phyloP scores from a whole-genome alignment of 2,797 vertebrate species.

The Synaphobranchus kaupii region DNA sequence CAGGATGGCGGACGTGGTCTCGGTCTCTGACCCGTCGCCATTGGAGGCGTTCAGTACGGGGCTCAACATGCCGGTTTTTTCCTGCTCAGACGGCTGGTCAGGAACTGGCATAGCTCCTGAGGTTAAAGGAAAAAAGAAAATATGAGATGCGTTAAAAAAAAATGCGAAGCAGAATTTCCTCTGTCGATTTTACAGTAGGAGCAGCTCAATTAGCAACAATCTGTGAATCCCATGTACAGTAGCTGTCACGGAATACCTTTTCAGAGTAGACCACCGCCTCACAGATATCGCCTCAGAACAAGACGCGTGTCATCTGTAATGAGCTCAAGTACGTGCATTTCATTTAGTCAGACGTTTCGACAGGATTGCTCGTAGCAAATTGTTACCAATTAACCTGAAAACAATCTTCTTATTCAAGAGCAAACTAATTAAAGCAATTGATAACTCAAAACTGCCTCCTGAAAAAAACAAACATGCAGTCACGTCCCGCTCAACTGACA shows the following conservation, averaged over 20 bases:
- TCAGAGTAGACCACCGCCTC: not conserved
- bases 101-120: constrained; percentile 94
- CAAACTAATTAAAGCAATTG: not conserved
- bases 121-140: constrained; percentile 43
- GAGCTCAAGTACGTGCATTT: not conserved
- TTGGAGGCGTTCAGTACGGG: constrained; percentile 93
- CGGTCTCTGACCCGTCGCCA: constrained; percentile 93
- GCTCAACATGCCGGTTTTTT: constrained; percentile 90
- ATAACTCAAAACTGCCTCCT: not conserved
- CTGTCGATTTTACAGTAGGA: not conserved
- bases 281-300: not conserved
- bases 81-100: constrained; percentile 87
- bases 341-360: not conserved
- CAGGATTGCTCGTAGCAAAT: not conserved
- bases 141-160: not conserved
- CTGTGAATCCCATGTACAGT: not conserved
- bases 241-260: not conserved
- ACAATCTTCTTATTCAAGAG: not conserved
- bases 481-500: not conserved
- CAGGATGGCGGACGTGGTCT: constrained; percentile 97
- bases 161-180: constrained; percentile 20
- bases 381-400: not conserved
- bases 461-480: not conserved
- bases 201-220: not conserved
- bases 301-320: not conserved